Conservation (phyloP, 2,797 vertebrate genomes). For the Acomys russatus region DNA sequence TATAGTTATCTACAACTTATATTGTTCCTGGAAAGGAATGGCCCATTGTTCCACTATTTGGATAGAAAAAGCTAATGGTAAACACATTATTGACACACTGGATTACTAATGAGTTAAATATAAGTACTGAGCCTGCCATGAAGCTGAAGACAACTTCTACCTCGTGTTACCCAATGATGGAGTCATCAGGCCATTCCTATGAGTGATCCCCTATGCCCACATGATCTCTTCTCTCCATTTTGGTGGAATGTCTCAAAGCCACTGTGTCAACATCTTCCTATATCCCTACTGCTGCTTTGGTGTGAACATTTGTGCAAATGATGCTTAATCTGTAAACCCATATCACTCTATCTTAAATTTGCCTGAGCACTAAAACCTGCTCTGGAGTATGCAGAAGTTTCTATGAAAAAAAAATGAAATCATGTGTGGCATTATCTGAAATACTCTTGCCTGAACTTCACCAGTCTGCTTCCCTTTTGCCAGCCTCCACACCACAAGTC, state of each 20-base stretch:
- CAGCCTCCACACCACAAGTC: neutral
- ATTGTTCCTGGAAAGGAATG: neutral
- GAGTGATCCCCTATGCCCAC: neutral
- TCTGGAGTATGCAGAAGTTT: neutral
- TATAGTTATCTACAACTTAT: neutral
- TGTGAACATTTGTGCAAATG: neutral
- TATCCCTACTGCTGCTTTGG: neutral
- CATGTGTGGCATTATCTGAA: neutral
- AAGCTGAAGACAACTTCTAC: neutral
- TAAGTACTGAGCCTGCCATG: neutral
- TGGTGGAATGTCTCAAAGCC: neutral
- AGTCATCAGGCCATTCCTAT: neutral
- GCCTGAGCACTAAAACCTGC: neutral
- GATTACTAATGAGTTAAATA: rapidly evolving
- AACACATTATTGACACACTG: neutral
- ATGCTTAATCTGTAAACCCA: constrained; percentile 6
- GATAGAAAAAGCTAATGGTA: neutral
- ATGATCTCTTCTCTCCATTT: neutral
- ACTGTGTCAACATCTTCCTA: neutral
- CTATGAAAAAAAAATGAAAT: neutral
- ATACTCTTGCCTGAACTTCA: neutral
- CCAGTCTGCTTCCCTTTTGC: neutral
- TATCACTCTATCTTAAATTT: neutral
- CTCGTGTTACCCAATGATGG: neutral
- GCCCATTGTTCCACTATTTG: neutral